Evolutionary conservation across 2,797 vertebrate species (phyloP), one percentile per base, ranked within the genome.

Genomic region (Poeciliopsis paucimaculata): DNA sequence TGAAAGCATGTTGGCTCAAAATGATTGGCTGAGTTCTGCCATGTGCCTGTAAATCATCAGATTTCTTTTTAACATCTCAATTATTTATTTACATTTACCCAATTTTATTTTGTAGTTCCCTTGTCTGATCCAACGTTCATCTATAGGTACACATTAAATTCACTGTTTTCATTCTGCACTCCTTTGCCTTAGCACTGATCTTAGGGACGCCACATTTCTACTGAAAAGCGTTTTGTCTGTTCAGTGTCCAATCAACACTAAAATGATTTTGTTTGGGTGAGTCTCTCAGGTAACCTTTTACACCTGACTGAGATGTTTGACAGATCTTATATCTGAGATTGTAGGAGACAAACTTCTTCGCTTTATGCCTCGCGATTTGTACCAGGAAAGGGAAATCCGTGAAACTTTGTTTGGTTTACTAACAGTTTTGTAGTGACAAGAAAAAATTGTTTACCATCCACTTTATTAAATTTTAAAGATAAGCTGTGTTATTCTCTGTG

Each of bases 391-490:
- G 90, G 89, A 89, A 87, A 80, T 82, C 76, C 51, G 71, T 81
- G 77, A 77, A 80, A 66, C 36, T 62, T 81, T 34, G 71, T 87
- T 87, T 88, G 66, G 43, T 80, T 84, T 60, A 78, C 62, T 45
- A 47, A 89, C 74, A 20, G 72, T 94, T 92, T 89, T 91, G 77
- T 90, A 91, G 84, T 84, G 70, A 79, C 49, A 77, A 79, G 74
- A 55, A 82, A 84, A 76, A 76, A 77, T 47, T 53, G 72, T 82
- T 92, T 90, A 86, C 82, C 71, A 86, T 73, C 83, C 75, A 83
- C 80, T 82, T 88, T 73, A 89, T 90, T 91, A 94, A 87, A 93
- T 85, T 88, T 88, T 83, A 74, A 84, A 88, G 45, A 89, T 85
- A 64, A 20, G 87, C 84, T 71, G n/a, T 64, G 77, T 10, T 20